Base-by-base conservation (phyloP, 2,888 invertebrate species). In the Epinotia demarniana region DNA sequence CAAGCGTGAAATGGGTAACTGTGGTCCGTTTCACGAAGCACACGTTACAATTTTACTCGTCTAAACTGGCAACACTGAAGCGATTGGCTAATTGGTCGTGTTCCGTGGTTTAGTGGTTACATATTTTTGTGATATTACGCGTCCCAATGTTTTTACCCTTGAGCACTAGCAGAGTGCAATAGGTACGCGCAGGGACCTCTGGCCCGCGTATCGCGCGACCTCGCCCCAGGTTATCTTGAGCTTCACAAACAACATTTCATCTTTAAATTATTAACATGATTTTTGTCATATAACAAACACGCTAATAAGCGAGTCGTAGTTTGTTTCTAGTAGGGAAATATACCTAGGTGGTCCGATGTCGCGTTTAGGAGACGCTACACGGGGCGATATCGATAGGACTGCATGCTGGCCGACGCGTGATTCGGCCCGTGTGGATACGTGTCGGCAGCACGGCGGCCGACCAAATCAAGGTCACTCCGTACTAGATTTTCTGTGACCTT, bases 181-280 rank as follows among this genome's bases (percentile, higher is more conserved):
- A 66, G 75, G 71, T 71, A 71, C 53, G 55, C 18, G 18, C 23
- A 16, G 18, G 61, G 60, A 75, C 71, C 75, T 75, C 60, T 61
- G 66, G 46, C 61, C 64, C 16, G 23, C 27, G 23, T 75, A 75
- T 75, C 75, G 12, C 43, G 18, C 71, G 66, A 67, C 75, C 75
- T 61, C 75, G 66, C 58, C 67, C 63, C 64, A 80, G 86, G 88
- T 87, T 89, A 89, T 89, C 90, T 46, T 4, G 4, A 16, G 72
- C 71, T 78, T 78, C 78, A 84, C 79, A 86, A 87, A 87, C 86
- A 87, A 81, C 82, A 80, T 78, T 75, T 73, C 69, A 80, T 76
- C 74, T 63, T 77, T 75, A 70, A 75, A 70, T 64, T 77, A 79
- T 77, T 79, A 80, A 79, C 75, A 83, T 82, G 81, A 81, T 87